A percentile compares a stretch with the other conserved stretches of the same genome.
Conservation (phyloP, 2,797 vertebrate species). For the Diplodus sargus region DNA sequence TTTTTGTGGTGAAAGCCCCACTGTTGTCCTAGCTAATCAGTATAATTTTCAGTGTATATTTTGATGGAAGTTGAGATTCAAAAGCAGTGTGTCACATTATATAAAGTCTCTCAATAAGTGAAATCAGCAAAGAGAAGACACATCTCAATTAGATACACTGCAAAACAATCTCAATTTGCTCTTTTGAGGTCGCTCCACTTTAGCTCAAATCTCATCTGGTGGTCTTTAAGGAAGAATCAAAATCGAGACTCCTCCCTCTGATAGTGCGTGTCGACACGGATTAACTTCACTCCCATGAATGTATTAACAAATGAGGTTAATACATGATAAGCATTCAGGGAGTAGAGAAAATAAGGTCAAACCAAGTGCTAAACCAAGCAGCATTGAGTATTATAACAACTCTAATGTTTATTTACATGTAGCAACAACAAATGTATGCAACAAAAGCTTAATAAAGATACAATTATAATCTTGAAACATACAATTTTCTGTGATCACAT, state of each 20-base stretch:
- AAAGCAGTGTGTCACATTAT: neutral
- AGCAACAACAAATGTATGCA: neutral
- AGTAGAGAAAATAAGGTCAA: conserved; percentile 63
- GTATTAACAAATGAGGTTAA: conserved; percentile 80
- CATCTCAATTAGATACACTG: neutral
- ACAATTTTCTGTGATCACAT: neutral
- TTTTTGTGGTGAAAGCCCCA: neutral
- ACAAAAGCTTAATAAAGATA: neutral
- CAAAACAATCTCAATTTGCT: neutral
- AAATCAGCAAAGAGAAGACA: conserved; percentile 1
- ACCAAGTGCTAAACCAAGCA: conserved; percentile 26
- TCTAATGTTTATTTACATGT: conserved; percentile 31
- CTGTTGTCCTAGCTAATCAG: neutral
- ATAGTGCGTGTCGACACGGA: conserved; percentile 57
- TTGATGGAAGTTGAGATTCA: neutral
- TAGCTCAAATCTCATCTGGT: neutral
- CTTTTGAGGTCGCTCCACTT: neutral
- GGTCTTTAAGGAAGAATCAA: conserved; percentile 27
- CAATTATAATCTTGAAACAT: neutral
- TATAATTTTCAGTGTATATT: neutral
- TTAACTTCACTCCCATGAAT: conserved; percentile 64
- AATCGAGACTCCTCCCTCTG: conserved; percentile 37
- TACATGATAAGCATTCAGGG: conserved; percentile 73
- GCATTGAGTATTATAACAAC: neutral
- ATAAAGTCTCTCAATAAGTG: neutral